Evolutionary conservation across 2,113 vertebrate genomes (phyloP).

Genomic region (Syngnathus floridae): DNA sequence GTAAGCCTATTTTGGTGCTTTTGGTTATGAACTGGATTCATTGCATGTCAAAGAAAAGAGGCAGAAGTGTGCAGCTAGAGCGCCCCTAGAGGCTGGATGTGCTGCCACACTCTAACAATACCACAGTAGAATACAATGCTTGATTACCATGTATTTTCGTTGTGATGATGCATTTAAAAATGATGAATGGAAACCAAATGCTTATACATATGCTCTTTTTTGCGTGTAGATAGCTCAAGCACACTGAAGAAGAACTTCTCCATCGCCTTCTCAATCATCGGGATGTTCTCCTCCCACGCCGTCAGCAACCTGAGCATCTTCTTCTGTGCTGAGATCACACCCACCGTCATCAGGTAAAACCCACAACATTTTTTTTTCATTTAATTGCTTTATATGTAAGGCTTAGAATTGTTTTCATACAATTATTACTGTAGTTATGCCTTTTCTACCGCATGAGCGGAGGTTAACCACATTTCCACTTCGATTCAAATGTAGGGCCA

Average conservation of each 20-base stretch:
- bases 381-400: neutral
- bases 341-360: constrained; percentile 91
- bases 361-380: neutral
- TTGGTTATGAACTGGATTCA: neutral
- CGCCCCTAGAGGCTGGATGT: neutral
- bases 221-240: constrained; percentile 74
- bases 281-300: constrained; percentile 96
- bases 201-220: neutral
- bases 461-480: too few relatives aligned
- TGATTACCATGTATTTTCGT: neutral
- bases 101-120: neutral
- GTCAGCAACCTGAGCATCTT: constrained; percentile 96
- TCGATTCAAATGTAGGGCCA: too few relatives aligned
- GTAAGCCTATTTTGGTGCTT: constrained; percentile 51
- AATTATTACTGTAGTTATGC: neutral
- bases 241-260: constrained; percentile 89
- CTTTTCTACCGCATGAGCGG: neutral
- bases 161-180: neutral
- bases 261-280: constrained; percentile 88
- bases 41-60: neutral
- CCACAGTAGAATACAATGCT: neutral
- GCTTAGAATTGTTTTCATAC: neutral
- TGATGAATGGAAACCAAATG: neutral
- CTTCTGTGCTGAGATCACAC: constrained; percentile 96
- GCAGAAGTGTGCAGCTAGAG: neutral